A percentile compares a stretch with the other conserved stretches of the same genome.
Evolutionary conservation across 64 coral and sea anemone species (phyloP).

Genomic region (Pocillopora verrucosa): DNA sequence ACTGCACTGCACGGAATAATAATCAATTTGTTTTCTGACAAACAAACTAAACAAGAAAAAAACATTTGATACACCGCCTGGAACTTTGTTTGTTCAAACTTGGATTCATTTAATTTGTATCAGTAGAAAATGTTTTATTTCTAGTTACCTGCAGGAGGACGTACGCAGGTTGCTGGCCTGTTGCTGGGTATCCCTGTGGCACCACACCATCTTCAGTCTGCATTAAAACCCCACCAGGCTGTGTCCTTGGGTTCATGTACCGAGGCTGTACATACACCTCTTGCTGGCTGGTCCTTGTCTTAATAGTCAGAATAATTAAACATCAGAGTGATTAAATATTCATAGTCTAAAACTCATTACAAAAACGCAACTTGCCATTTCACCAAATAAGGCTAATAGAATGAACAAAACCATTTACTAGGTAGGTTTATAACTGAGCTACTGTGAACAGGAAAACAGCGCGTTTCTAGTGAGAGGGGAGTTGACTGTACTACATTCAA

Average conservation of each 20-base stretch:
- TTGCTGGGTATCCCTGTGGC: neutral
- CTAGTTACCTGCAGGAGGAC: neutral
- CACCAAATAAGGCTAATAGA: neutral
- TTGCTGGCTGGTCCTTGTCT: neutral
- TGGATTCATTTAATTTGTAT: too few relatives aligned
- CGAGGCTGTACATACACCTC: neutral
- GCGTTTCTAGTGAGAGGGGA: too few relatives aligned
- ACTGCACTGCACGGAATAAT: too few relatives aligned
- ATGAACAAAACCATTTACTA: too few relatives aligned
- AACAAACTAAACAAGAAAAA: too few relatives aligned
- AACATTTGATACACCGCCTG: too few relatives aligned
- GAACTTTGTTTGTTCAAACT: too few relatives aligned
- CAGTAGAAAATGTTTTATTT: too few relatives aligned
- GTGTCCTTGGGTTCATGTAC: slow-evolving; percentile 1
- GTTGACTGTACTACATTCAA: too few relatives aligned
- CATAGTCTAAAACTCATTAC: neutral
- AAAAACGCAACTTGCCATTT: neutral
- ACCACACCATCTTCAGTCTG: neutral
- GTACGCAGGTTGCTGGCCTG: slow-evolving; percentile 1
- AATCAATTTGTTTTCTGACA: too few relatives aligned
- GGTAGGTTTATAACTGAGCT: too few relatives aligned
- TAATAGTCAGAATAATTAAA: neutral
- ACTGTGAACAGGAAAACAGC: too few relatives aligned
- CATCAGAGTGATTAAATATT: neutral
- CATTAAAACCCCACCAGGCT: neutral